Conservation (phyloP, 2,797 vertebrate species). For the Huso huso region DNA sequence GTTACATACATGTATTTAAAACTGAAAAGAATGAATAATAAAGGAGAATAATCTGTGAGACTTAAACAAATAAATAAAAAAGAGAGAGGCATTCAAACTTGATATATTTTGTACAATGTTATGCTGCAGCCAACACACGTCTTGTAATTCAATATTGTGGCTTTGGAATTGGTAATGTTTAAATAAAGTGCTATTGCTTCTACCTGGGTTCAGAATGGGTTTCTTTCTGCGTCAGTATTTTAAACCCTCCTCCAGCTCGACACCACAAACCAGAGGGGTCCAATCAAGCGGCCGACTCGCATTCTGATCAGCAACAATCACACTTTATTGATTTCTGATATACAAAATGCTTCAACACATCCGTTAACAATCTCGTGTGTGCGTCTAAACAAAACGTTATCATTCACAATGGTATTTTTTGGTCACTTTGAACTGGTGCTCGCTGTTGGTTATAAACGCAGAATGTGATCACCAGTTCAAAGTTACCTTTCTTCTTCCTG, state of each 20-base stretch:
- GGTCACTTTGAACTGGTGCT: no score
- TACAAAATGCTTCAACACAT: no score
- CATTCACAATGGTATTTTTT: no score
- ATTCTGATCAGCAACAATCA: not conserved
- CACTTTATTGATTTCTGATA: no score
- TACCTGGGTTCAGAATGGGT: slow-evolving; percentile 33
- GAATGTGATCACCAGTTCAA: no score
- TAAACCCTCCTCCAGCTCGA: not conserved
- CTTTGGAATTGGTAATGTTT: slow-evolving; percentile 79
- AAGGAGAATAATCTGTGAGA: slow-evolving; percentile 64
- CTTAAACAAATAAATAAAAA: slow-evolving; percentile 49
- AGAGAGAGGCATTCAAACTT: slow-evolving; percentile 53
- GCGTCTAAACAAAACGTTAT: no score
- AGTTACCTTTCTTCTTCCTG: no score
- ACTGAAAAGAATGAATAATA: slow-evolving; percentile 57
- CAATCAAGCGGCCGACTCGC: slow-evolving; percentile 20
- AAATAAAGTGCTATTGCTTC: slow-evolving; percentile 83
- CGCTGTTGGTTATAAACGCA: no score
- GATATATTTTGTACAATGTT: slow-evolving; percentile 74
- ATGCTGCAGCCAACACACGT: slow-evolving; percentile 65
- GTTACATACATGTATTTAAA: slow-evolving; percentile 67
- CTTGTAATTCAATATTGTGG: slow-evolving; percentile 76
- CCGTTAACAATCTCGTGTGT: no score
- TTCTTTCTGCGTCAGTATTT: not conserved
- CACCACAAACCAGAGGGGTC: not conserved